A percentile compares a stretch with the other conserved stretches of the same genome.
These are phyloP conservation scores for Augiades crinisus DNA, from an alignment of 2,888 invertebrate species.

Conservation along the genomic window DNA sequence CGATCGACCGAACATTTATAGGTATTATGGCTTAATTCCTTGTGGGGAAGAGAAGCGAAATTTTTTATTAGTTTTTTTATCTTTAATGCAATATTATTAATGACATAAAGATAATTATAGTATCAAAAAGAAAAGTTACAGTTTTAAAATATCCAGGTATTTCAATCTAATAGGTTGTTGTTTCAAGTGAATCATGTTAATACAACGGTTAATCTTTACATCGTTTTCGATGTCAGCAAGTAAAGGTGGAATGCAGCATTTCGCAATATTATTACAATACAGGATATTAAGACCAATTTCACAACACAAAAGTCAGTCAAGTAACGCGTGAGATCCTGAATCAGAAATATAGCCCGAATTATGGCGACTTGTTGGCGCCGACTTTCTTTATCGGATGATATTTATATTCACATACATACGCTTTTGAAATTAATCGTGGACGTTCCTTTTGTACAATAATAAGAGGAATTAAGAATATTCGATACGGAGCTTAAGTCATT, in stretches of 20 bases:
- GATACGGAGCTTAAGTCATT: neutral
- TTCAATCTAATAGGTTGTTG: no score
- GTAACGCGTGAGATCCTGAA: conserved; percentile 57
- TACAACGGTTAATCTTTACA: no score
- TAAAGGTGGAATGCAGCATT: neutral
- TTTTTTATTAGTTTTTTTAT: no score
- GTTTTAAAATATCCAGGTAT: no score
- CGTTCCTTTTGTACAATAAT: conserved; percentile 7
- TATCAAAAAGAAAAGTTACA: no score
- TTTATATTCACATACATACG: conserved; percentile 48
- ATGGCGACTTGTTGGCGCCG: conserved; percentile 60
- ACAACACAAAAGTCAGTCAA: conserved; percentile 41
- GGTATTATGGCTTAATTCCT: no score
- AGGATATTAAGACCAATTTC: conserved; percentile 23
- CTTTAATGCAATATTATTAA: no score
- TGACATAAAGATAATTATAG: no score
- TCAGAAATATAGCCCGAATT: conserved; percentile 63
- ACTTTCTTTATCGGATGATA: conserved; percentile 31
- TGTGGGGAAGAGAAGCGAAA: no score
- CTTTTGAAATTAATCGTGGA: conserved; percentile 46
- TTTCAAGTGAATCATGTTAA: no score
- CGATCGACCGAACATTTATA: no score
- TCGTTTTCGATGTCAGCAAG: neutral
- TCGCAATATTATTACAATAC: conserved; percentile 8
- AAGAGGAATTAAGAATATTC: conserved; percentile 4